These are phyloP conservation scores for Merops nubicus DNA, from an alignment of 2,113 vertebrate genomes.

Conservation along the genomic window DNA sequence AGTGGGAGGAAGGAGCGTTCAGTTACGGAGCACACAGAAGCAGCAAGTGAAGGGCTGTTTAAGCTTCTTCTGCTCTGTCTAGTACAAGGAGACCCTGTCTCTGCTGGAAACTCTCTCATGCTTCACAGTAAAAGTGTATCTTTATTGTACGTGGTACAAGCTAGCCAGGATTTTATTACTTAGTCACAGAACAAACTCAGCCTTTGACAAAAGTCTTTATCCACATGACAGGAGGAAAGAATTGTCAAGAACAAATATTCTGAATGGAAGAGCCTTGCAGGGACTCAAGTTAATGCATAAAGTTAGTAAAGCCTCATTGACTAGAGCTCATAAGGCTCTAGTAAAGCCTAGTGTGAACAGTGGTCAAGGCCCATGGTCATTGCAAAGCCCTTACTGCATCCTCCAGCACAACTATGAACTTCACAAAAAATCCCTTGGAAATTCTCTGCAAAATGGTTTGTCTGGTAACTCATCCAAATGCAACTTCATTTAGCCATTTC, in stretches of 20 bases:
- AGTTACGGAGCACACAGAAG: neutral
- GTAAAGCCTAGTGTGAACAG: neutral
- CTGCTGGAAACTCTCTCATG: neutral
- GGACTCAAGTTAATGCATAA: neutral
- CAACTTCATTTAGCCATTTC: neutral
- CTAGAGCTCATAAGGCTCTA: no score
- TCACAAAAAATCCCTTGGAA: neutral
- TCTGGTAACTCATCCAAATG: neutral
- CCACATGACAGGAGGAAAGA: accelerated
- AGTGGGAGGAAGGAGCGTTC: neutral
- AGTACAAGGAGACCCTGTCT: neutral
- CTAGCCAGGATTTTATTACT: neutral
- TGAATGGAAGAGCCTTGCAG: neutral
- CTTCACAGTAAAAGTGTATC: neutral
- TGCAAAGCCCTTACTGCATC: neutral
- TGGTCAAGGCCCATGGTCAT: neutral
- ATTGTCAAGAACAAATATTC: neutral
- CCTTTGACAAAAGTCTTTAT: neutral
- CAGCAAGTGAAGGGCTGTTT: neutral
- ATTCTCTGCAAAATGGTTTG: neutral
- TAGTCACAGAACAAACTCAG: neutral
- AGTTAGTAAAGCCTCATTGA: neutral
- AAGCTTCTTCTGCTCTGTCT: neutral
- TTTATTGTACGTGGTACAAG: neutral
- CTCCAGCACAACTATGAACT: neutral